Conservation (phyloP, 1,140 invertebrate species). For the Apocrypta bakeri region DNA sequence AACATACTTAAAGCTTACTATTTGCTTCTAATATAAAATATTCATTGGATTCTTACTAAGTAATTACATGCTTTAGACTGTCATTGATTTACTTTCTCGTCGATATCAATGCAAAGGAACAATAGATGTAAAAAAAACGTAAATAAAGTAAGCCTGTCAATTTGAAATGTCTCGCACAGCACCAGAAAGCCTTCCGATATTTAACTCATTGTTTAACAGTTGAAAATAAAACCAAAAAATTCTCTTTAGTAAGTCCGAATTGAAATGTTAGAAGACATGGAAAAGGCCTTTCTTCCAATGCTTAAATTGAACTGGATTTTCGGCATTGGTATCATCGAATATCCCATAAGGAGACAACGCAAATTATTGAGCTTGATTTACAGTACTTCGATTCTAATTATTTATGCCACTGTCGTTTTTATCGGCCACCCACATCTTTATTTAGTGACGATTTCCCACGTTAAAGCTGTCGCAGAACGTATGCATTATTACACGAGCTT, state of each 20-base stretch:
- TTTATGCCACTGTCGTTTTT: background rate
- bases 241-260: background rate
- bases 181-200: too few species aligned
- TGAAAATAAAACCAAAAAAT: background rate
- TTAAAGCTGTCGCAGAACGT: background rate
- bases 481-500: conserved; percentile 32
- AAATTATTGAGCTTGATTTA: conserved; percentile 34
- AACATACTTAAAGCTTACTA: too few species aligned
- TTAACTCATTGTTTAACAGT: too few species aligned
- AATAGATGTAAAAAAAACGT: too few species aligned
- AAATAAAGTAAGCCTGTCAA: too few species aligned
- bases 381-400: background rate
- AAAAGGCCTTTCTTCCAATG: conserved; percentile 16
- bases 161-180: too few species aligned
- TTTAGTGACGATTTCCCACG: background rate
- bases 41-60: too few species aligned
- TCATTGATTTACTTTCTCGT: too few species aligned
- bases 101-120: too few species aligned
- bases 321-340: conserved; percentile 44
- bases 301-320: conserved; percentile 38
- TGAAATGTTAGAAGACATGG: background rate
- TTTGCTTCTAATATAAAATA: too few species aligned
- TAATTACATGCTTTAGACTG: too few species aligned
- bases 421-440: background rate
- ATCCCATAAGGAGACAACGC: conserved; percentile 26